Base-by-base conservation (phyloP, 1,140 invertebrate genomes). In the Hycleus phaleratus region DNA sequence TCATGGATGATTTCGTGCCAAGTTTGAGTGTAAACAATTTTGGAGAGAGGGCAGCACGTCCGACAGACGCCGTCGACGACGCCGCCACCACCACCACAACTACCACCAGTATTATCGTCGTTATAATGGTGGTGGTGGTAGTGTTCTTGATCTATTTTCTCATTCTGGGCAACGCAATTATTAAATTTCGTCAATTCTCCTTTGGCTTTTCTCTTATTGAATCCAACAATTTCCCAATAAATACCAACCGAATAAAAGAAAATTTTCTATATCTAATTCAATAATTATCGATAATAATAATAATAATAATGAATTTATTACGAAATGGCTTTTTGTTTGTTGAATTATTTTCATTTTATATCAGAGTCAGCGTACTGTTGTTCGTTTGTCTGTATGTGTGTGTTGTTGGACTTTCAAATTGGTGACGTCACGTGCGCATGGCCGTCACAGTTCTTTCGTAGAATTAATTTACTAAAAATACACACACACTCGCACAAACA, bases 401-500 rank as follows among this genome's bases (percentile, higher is more conserved):
- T 32, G 32, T 32, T 49, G 50, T 48, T 25, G 24, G 45, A 60
- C 59, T 60, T 60, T 60, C 59, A 56, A 60, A 60, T 56, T 18
- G 8, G 38, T 51, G 44, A 50, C 59, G 53, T 46, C 42, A 56
- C 4, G 46, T 47, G 59, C 59, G 59, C 59, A 60, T 56, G 59
- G 26, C 49, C 32, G 26, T 12, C 38, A 12, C 10, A 50, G 26
- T 18, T 40, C 12, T 43, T 60, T 60, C 59, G 52, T 51, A 60
- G 53, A 60, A 60, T 60, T 60, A 60, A 60, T 60, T 60, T 60
- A 60, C 59, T 60, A 60, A 60, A 60, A 60, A 60, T 60, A 60
- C 32, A 45, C 44, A 43, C 26, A 52, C 11, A 46, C 42, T n/a
- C 25, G 46, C 58, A 42, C 38, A 42, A 46, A 42, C 51, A 45